Percentiles rank a stretch among this genome's conserved stretches.
Evolutionary conservation across 1,140 invertebrate genomes (phyloP).

Genomic region (Eufriesea mexicana): DNA sequence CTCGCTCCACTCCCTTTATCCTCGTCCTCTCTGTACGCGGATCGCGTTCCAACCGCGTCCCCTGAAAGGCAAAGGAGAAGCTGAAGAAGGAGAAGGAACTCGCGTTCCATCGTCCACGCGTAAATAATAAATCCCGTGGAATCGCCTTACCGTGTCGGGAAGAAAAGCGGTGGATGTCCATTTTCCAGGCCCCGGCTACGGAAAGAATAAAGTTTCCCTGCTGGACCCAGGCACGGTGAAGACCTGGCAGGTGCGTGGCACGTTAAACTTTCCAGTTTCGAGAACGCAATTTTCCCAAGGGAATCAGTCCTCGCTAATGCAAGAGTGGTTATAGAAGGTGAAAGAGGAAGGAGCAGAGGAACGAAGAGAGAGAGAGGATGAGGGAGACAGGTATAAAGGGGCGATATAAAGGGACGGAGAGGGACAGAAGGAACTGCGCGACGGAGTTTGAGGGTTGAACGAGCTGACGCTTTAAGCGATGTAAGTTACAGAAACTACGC

Average conservation of each 20-base stretch:
- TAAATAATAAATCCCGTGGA: conserved; percentile 39
- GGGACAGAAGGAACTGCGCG: conserved; percentile 19
- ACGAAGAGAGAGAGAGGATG: not conserved
- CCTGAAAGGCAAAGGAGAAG: too few species aligned
- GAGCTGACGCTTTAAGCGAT: conserved; percentile 69
- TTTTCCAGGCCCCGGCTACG: not conserved
- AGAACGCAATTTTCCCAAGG: conserved; percentile 60
- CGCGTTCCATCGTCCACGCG: too few species aligned
- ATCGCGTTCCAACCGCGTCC: too few species aligned
- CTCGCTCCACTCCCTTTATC: not conserved
- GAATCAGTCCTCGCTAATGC: conserved; percentile 64
- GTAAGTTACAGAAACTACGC: conserved; percentile 69
- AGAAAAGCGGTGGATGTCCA: not conserved
- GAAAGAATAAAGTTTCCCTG: conserved; percentile 32
- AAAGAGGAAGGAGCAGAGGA: not conserved
- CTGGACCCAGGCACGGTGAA: not conserved
- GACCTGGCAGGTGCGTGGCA: conserved; percentile 18
- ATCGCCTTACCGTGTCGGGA: conserved; percentile 37
- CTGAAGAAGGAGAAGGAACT: too few species aligned
- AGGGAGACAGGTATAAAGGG: not conserved
- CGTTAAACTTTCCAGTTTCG: conserved; percentile 57
- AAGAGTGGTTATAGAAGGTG: conserved; percentile 26
- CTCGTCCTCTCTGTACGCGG: not conserved
- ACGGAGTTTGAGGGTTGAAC: conserved; percentile 60
- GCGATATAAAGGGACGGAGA: not conserved